A percentile compares a stretch with the other conserved stretches of the same genome.
Evolutionary conservation across 2,888 invertebrate genomes (phyloP).

Genomic region (Ochlodes sylvanus): DNA sequence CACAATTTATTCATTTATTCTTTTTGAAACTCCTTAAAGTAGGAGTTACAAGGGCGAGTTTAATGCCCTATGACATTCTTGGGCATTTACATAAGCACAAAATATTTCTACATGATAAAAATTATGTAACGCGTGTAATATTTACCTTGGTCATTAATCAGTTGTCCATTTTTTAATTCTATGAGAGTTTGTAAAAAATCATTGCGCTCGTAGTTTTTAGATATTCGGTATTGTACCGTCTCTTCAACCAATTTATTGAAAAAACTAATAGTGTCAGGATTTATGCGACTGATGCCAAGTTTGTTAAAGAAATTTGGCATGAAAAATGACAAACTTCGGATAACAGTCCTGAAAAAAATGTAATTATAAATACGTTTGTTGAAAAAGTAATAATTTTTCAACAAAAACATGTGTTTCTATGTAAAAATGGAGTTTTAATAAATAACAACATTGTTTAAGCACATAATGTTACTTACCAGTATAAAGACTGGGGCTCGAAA

Average conservation of each 20-base stretch:
- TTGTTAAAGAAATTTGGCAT: slow-evolving; percentile 70
- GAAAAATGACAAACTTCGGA: slow-evolving; percentile 72
- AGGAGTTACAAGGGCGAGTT: no score
- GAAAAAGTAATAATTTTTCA: background rate
- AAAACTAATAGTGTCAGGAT: slow-evolving; percentile 67
- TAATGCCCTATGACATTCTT: no score
- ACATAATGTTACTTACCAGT: slow-evolving; percentile 62
- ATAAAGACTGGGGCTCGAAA: slow-evolving; percentile 67
- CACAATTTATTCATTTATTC: no score
- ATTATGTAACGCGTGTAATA: background rate
- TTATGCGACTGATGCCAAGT: slow-evolving; percentile 63
- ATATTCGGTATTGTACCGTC: slow-evolving; percentile 68
- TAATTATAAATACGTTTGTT: background rate
- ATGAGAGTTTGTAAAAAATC: slow-evolving; percentile 84
- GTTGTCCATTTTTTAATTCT: slow-evolving; percentile 70
- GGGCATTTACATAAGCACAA: no score
- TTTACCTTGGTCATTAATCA: slow-evolving; percentile 58
- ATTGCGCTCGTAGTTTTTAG: slow-evolving; percentile 66
- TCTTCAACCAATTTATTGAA: slow-evolving; percentile 70
- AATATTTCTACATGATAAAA: no score
- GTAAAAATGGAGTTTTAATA: no score
- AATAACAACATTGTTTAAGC: background rate
- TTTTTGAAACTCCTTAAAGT: no score
- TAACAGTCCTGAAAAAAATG: slow-evolving; percentile 64
- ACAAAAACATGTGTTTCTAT: no score